A percentile compares a stretch with the other conserved stretches of the same genome.
These are phyloP conservation scores for Numenius arquata DNA, from an alignment of 2,113 vertebrate species.

Conservation along the genomic window DNA sequence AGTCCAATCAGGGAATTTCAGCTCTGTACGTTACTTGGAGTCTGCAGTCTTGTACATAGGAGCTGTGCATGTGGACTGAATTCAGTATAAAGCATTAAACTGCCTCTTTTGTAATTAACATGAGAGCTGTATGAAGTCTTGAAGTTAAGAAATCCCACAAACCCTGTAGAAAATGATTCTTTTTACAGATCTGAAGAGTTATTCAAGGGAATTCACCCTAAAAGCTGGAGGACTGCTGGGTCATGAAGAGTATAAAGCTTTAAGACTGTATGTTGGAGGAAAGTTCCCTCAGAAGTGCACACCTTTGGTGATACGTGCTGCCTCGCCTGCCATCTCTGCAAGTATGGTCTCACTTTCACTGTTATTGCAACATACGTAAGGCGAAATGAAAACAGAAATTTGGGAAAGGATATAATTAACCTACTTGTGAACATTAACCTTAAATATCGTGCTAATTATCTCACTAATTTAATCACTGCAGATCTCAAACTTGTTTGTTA, in stretches of 20 bases:
- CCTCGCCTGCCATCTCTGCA: neutral
- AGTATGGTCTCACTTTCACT: neutral
- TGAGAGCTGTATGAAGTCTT: neutral
- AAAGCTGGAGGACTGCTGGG: neutral
- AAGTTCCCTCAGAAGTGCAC: neutral
- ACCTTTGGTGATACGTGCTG: neutral
- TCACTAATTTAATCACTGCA: slow-evolving; percentile 53
- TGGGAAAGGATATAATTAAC: slow-evolving; percentile 52
- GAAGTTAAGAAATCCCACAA: neutral
- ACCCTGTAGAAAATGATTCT: neutral
- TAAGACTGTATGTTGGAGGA: neutral
- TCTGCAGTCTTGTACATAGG: neutral
- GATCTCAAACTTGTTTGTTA: slow-evolving; percentile 46
- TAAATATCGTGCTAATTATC: slow-evolving; percentile 55
- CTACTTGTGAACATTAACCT: slow-evolving; percentile 59
- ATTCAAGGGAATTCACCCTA: neutral
- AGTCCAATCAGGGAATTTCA: neutral
- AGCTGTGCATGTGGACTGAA: neutral
- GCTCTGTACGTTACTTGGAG: neutral
- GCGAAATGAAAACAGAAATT: slow-evolving; percentile 37
- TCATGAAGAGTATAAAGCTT: neutral
- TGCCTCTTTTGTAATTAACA: neutral
- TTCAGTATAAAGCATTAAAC: neutral
- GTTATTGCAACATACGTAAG: neutral
- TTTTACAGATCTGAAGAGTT: neutral